A percentile compares a stretch with the other conserved stretches of the same genome.
Conservation (phyloP, 1,140 invertebrate genomes). For the Temnothorax longispinosus region DNA sequence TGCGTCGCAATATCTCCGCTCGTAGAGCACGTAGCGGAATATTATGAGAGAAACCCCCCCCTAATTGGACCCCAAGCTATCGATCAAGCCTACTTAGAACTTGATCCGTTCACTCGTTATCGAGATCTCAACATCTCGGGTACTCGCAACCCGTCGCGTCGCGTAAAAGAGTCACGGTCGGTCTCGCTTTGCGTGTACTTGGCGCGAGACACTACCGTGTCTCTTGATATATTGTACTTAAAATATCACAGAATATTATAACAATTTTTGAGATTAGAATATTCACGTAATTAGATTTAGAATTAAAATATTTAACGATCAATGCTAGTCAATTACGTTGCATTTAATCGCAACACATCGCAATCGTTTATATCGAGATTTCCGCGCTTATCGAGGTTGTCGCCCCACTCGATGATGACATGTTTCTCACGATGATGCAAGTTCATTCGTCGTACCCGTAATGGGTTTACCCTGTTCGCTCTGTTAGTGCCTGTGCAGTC, state of each 20-base stretch:
- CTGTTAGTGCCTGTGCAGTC: slow-evolving; percentile 17
- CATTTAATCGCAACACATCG: neutral
- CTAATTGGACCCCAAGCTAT: no score
- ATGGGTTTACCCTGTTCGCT: slow-evolving; percentile 63
- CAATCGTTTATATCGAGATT: slow-evolving; percentile 47
- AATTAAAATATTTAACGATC: slow-evolving; percentile 1
- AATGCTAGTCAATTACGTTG: neutral
- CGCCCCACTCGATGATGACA: slow-evolving; percentile 14
- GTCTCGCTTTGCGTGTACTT: no score
- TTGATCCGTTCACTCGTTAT: no score
- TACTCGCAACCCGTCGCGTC: no score
- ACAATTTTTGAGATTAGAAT: neutral
- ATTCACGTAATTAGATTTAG: neutral
- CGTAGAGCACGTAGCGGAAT: no score
- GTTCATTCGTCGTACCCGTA: slow-evolving; percentile 49
- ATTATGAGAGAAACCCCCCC: no score
- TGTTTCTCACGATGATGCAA: slow-evolving; percentile 38
- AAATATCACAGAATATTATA: neutral
- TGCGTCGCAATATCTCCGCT: no score
- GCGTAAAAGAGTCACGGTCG: no score
- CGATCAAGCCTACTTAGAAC: no score
- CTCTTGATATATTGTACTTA: neutral
- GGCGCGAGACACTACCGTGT: no score
- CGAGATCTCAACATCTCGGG: no score
- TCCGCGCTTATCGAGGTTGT: neutral